Evolutionary conservation across 2,888 invertebrate species (phyloP).

Genomic region (Diaprepes abbreviatus): DNA sequence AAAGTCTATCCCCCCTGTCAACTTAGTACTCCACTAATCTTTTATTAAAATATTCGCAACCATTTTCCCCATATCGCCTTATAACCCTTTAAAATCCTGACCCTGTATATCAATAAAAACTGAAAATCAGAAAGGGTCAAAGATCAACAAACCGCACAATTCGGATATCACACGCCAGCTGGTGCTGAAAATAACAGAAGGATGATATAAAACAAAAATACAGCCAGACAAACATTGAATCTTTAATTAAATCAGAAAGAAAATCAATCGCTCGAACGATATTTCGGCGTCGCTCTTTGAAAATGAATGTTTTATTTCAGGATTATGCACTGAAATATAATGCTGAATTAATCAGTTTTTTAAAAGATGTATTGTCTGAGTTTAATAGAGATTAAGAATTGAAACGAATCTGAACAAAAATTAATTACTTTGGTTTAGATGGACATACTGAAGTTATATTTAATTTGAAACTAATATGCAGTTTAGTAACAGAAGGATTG

Average conservation of each 20-base stretch:
- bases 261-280: slow-evolving; percentile 13
- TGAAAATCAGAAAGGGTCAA: slow-evolving; percentile 4
- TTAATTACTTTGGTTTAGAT: too few species aligned
- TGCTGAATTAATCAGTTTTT: slow-evolving; percentile 6
- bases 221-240: slow-evolving; percentile 27
- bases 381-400: background rate
- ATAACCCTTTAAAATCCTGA: too few species aligned
- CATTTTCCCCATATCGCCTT: too few species aligned
- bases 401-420: background rate
- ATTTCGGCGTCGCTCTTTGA: background rate
- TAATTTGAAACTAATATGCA: too few species aligned
- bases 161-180: background rate
- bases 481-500: too few species aligned
- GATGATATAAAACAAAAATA: slow-evolving; percentile 11
- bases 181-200: background rate
- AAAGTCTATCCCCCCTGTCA: too few species aligned
- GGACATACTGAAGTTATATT: too few species aligned
- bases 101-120: background rate
- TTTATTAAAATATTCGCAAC: too few species aligned
- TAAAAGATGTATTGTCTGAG: background rate
- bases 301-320: slow-evolving; percentile 4
- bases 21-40: too few species aligned
- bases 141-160: slow-evolving; percentile 6
- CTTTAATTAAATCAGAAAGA: slow-evolving; percentile 29
- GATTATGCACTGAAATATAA: background rate